Evolutionary conservation across 1,140 invertebrate species (phyloP).

Genomic region (Drosophila gunungcola): DNA sequence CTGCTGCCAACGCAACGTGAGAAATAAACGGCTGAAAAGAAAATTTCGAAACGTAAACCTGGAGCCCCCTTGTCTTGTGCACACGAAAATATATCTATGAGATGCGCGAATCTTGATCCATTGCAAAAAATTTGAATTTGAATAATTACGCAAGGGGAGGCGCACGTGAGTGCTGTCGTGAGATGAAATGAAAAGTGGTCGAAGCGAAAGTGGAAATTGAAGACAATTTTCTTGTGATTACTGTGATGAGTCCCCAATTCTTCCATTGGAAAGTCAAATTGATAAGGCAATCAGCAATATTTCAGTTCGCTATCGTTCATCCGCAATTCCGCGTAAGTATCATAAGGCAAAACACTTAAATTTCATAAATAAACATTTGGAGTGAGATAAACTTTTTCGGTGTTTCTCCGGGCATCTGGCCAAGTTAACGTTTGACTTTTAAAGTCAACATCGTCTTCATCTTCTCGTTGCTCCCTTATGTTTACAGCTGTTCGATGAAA

Average conservation of each 20-base stretch:
- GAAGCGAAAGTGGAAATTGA: constrained; percentile 40
- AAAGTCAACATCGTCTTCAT: constrained; percentile 27
- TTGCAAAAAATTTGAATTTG: constrained; percentile 36
- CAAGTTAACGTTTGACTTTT: constrained; percentile 60
- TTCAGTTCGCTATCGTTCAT: constrained; percentile 4
- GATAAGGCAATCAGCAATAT: constrained; percentile 35
- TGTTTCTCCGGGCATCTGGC: constrained; percentile 17
- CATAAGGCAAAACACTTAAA: constrained; percentile 28
- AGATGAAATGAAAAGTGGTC: constrained; percentile 49
- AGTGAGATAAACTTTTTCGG: neutral
- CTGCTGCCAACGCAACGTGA: constrained; percentile 43
- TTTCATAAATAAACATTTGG: constrained; percentile 53
- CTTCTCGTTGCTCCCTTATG: constrained; percentile 36
- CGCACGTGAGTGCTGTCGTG: constrained; percentile 31
- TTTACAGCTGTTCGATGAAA: constrained; percentile 69
- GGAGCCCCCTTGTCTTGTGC: constrained; percentile 20
- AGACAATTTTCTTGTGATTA: constrained; percentile 14
- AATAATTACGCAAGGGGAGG: constrained; percentile 51
- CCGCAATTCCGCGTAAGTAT: constrained; percentile 43
- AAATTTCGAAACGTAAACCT: constrained; percentile 55
- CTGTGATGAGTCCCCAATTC: constrained; percentile 23
- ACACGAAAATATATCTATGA: constrained; percentile 38
- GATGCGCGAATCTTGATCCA: constrained; percentile 31
- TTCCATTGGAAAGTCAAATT: constrained; percentile 11
- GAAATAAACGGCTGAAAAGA: constrained; percentile 31